A percentile compares a stretch with the other conserved stretches of the same genome.
Evolutionary conservation across 2,113 vertebrate genomes (phyloP).

Genomic region (Cardinalis cardinalis): DNA sequence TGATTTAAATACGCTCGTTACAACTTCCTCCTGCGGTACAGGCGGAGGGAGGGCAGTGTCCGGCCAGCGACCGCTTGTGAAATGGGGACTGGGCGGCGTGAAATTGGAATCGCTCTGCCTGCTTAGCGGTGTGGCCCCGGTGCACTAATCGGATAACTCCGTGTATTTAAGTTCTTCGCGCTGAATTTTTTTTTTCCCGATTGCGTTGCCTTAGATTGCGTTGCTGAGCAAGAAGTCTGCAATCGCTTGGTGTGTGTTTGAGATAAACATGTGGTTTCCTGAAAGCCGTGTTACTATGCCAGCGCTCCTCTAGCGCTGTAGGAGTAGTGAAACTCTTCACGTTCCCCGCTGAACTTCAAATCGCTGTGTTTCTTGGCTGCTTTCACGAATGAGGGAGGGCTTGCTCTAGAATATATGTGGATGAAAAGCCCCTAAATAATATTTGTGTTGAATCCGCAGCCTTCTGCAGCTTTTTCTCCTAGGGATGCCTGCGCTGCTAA

Average conservation of each 20-base stretch:
- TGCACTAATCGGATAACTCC: not conserved
- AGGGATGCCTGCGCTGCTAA: not conserved
- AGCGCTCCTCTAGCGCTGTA: not conserved
- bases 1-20: slow-evolving; percentile 44
- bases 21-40: slow-evolving; percentile 57
- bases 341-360: not conserved
- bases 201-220: not conserved
- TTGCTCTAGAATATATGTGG: not conserved
- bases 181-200: not conserved
- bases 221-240: not conserved
- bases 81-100: not conserved
- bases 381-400: not conserved
- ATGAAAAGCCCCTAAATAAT: not conserved
- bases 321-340: not conserved
- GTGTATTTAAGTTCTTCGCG: not conserved
- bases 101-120: not conserved
- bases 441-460: not conserved
- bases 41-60: slow-evolving; percentile 11
- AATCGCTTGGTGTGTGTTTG: not conserved
- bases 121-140: not conserved
- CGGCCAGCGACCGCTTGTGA: not conserved
- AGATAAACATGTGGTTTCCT: slow-evolving; percentile 66
- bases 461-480: not conserved
- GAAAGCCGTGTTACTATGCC: slow-evolving; percentile 15
- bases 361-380: not conserved